Percentiles rank a stretch among this genome's conserved stretches.
phyloP scores from a whole-genome alignment of 2,797 vertebrate genomes.

The Darevskia mixta region DNA sequence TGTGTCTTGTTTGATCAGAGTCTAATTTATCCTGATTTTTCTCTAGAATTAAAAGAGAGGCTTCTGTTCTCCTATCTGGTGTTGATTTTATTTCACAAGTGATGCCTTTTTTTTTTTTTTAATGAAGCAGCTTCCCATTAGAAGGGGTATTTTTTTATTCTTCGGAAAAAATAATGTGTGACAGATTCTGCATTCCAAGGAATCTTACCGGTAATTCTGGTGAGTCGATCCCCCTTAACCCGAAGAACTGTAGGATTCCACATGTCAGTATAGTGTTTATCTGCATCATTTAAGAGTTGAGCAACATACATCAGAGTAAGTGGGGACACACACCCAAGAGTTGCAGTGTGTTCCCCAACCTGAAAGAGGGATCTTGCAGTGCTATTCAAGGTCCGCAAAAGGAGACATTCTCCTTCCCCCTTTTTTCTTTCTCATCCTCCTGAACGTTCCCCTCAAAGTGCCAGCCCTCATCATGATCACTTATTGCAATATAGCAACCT shows the following conservation, averaged over 20 bases:
- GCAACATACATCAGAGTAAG: background rate
- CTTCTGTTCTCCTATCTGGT: background rate
- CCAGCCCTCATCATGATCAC: background rate
- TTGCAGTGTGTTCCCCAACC: background rate
- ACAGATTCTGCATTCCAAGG: background rate
- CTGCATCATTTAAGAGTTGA: background rate
- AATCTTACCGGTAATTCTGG: background rate
- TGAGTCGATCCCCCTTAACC: background rate
- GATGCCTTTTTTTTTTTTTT: background rate
- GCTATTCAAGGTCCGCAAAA: background rate
- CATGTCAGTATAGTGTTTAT: background rate
- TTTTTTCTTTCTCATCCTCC: background rate
- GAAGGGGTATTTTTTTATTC: constrained; percentile 20
- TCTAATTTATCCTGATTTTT: background rate
- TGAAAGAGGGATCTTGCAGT: background rate
- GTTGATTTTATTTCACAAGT: constrained; percentile 29
- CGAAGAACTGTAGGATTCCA: background rate
- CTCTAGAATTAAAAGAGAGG: accelerated
- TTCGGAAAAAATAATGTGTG: constrained; percentile 24
- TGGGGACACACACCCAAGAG: background rate
- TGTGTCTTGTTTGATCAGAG: accelerated
- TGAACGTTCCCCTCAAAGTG: background rate
- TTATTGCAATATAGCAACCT: background rate
- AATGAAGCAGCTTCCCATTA: background rate
- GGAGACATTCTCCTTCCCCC: too few species aligned